These are phyloP conservation scores for Sinella curviseta DNA, from an alignment of 1,140 invertebrate genomes.

Conservation along the genomic window DNA sequence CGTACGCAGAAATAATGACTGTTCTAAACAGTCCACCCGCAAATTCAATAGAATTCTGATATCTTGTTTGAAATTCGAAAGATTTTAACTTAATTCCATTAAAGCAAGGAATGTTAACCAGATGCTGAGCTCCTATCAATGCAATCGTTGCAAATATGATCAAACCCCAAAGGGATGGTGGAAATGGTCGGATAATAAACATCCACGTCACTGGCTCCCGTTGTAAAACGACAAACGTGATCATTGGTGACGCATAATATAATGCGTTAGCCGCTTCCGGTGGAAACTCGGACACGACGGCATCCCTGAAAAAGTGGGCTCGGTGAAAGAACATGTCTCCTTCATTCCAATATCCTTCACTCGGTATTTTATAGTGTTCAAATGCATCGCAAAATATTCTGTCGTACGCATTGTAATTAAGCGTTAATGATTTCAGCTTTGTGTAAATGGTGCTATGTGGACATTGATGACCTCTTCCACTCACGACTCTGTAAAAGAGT, in stretches of 20 bases:
- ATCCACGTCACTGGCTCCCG: neutral
- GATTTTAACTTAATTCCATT: too few relatives aligned
- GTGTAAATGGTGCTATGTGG: neutral
- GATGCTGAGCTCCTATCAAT: neutral
- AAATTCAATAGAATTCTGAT: neutral
- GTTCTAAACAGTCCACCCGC: neutral
- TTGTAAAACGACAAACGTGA: conserved; percentile 3
- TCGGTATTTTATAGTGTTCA: neutral
- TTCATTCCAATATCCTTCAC: neutral
- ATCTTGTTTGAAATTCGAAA: neutral
- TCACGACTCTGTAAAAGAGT: neutral
- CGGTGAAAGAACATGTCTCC: neutral
- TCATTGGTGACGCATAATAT: neutral
- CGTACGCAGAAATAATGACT: neutral
- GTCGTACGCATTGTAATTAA: neutral
- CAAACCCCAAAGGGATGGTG: neutral
- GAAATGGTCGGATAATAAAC: neutral
- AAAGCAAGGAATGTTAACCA: neutral
- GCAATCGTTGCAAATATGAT: neutral
- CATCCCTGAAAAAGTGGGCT: neutral
- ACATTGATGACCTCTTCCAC: neutral
- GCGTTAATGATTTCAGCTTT: neutral
- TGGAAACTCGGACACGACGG: neutral
- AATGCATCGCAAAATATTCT: conserved; percentile 14
- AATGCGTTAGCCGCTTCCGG: neutral